Conservation (phyloP, 37 sponge, comb jelly and placozoan species). For the Aplysina aerophoba region DNA sequence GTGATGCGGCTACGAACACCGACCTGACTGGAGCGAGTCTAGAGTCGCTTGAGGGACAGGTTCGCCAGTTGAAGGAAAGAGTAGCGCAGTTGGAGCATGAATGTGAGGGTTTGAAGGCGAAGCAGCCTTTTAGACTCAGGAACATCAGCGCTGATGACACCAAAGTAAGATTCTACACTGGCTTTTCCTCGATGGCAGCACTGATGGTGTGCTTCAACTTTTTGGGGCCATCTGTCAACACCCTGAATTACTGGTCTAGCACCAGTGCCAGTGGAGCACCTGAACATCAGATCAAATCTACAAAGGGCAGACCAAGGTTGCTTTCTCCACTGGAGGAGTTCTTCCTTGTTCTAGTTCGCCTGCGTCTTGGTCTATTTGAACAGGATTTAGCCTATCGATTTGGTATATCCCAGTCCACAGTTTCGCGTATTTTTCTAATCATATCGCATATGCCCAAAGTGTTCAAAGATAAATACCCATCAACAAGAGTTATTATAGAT, state of each 20-base stretch:
- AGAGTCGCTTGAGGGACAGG: not conserved
- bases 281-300: not conserved
- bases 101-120: not conserved
- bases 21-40: slow-evolving; percentile 9
- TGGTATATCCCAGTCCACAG: no score
- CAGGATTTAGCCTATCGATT: slow-evolving; percentile 47
- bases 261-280: not conserved
- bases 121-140: not conserved
- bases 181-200: slow-evolving; percentile 29
- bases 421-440: slow-evolving; percentile 28
- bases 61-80: slow-evolving; percentile 5
- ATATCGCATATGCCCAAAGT: slow-evolving; percentile 31
- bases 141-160: slow-evolving; percentile 40
- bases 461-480: slow-evolving; percentile 42
- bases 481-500: slow-evolving; percentile 40
- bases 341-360: slow-evolving; percentile 32
- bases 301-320: not conserved
- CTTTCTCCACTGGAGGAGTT: slow-evolving; percentile 50
- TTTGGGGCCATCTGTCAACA: slow-evolving; percentile 40
- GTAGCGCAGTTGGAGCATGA: not conserved
- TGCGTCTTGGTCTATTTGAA: slow-evolving; percentile 37
- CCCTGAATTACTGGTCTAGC: slow-evolving; percentile 40
- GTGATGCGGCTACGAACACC: not conserved
- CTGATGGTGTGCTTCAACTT: slow-evolving; percentile 13
- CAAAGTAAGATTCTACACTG: slow-evolving; percentile 56